Base-by-base conservation (phyloP, 2,888 invertebrate genomes). In the Iphiclides podalirius region DNA sequence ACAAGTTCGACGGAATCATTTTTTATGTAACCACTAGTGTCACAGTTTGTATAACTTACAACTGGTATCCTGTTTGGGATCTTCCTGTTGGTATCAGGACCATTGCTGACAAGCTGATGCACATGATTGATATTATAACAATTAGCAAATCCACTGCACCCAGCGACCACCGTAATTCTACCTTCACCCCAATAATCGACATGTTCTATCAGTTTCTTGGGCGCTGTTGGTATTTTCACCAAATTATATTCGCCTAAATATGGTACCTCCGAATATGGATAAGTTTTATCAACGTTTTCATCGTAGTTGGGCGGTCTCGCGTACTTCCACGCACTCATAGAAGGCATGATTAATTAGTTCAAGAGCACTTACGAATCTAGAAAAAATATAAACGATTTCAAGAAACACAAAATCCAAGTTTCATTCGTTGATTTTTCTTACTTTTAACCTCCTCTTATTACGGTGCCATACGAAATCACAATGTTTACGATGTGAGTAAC, bases 131-230 rank as follows among this genome's bases (percentile, higher is more conserved):
- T 67, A 15, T 74, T 74, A 43, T 71, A 76, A 26, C 72, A 68
- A 38, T 71, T 56, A 0, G 57, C 1, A 47, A 70, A 75, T 0
- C 75, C 75, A 14, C 65, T 70, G 12, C 20, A 38, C 0, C 63
- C 67, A 0, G 16, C 38, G 2, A 47, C n/a, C 0, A 56, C 23
- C 0, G 45, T 45, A 1, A 73, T 64, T 41, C 57, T 63, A 0
- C 75, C 76, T 45, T 75, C 74, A 1, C 76, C 75, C 75, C 75
- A 76, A 33, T 76, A 76, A 54, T 75, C 74, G 0, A 76, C 65
- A 40, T 66, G 67, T 1, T 72, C 64, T 2, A 75, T 49, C 1
- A 70, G 40, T 1, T 52, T 20, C 0, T 55, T 47, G 0, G 28
- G 20, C 0, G 53, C 45, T 17, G 44, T 34, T 4, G 76, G 76